Base-by-base conservation (phyloP, 2,113 vertebrate species). In the Anolis sagrei region DNA sequence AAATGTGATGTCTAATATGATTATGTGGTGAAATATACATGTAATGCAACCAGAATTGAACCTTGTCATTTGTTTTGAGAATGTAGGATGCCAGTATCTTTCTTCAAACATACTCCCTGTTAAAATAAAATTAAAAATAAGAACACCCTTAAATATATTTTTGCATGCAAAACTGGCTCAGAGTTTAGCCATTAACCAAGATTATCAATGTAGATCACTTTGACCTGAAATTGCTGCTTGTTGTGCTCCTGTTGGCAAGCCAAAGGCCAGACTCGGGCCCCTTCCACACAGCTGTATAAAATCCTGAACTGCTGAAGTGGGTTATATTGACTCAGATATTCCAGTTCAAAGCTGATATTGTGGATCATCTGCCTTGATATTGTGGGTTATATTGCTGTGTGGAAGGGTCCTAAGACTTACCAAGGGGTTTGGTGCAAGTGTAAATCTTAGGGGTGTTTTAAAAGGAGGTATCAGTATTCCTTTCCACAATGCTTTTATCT, bases 101-200 rank as follows among this genome's bases (percentile, higher is more conserved):
- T 70, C 29, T n/a, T 85, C 29, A n/a, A 10, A 79, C n/a, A 18
- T 85, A 29, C 62, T 44, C 27, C 32, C 7, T 66, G 6, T 58
- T 14, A 58, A 66, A 73, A 34, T 58, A 19, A 62, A 25, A 36
- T 19, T 62, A 51, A 29, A 11, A 66, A 29, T 58, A 39, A 74
- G 51, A 14, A 44, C 23, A 11, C 7, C 82, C 23, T 25, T 81
- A 89, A 25, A 58, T 86, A 1, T 86, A 80, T 90, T 48, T 84
- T 80, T 58, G 16, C 16, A 16, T 48, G 9, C 32, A 23, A 51
- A 90, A 86, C 13, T 58, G 54, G 54, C 27, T 68, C 64, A 68
- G 64, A 79, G 92, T 76, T 94, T 94, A 94, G 94, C 94, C 81
- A 95, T 95, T 93, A 93, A 87, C 90, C 83, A 79, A 78, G 79